These are phyloP conservation scores for Lycodopsis pacificus DNA, from an alignment of 2,797 vertebrate genomes.

Conservation along the genomic window DNA sequence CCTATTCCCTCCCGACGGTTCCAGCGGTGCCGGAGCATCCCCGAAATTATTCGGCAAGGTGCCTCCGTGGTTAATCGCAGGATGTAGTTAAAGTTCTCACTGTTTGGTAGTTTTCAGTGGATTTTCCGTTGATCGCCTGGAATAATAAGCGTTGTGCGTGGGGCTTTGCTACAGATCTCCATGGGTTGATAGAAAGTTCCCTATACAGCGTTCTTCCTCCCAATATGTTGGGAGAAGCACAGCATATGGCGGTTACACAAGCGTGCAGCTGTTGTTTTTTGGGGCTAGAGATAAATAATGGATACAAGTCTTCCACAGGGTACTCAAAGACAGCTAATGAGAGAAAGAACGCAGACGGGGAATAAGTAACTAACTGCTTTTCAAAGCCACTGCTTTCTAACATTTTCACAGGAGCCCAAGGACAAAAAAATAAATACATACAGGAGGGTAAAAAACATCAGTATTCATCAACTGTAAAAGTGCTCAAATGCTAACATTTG, in stretches of 20 bases:
- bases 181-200: conserved; percentile 59
- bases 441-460: conserved; percentile 65
- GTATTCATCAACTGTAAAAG: conserved; percentile 61
- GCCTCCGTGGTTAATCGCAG: conserved; percentile 54
- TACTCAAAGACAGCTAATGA: conserved; percentile 79
- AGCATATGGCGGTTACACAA: conserved; percentile 81
- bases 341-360: conserved; percentile 73
- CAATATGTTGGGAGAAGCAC: conserved; percentile 72
- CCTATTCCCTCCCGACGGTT: conserved; percentile 56
- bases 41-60: conserved; percentile 46
- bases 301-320: conserved; percentile 78
- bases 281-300: conserved; percentile 81
- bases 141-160: conserved; percentile 38
- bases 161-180: conserved; percentile 56
- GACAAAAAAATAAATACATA: conserved; percentile 69
- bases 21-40: conserved; percentile 56
- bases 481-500: conserved; percentile 66
- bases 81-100: conserved; percentile 24
- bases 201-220: conserved; percentile 59
- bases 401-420: conserved; percentile 77
- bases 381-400: conserved; percentile 74
- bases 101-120: conserved; percentile 25
- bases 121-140: conserved; percentile 37
- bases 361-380: conserved; percentile 79
- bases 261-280: conserved; percentile 81